phyloP scores from a whole-genome alignment of 1,140 invertebrate species.

The Penaeus indicus region DNA sequence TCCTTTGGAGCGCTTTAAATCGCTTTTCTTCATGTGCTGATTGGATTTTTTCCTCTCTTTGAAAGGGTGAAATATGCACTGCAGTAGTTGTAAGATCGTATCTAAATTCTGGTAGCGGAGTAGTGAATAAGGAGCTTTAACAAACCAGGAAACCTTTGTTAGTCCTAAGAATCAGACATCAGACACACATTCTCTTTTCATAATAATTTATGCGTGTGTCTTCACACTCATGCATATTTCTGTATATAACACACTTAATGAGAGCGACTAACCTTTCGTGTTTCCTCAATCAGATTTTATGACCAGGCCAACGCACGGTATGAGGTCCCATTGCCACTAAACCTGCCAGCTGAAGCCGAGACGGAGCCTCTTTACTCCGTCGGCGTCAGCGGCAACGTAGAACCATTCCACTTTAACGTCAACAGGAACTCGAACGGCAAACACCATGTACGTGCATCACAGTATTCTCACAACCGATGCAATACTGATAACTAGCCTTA shows the following conservation, averaged over 20 bases:
- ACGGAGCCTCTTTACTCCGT: not conserved
- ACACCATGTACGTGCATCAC: conserved; percentile 20
- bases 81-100: too few species aligned
- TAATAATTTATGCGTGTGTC: too few species aligned
- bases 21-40: too few species aligned
- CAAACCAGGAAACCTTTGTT: too few species aligned
- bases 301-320: conserved; percentile 26
- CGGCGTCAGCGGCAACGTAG: conserved; percentile 39
- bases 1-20: too few species aligned
- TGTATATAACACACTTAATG: not conserved
- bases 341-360: conserved; percentile 31
- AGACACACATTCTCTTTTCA: too few species aligned
- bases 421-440: conserved; percentile 53
- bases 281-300: conserved; percentile 38
- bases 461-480: too few species aligned
- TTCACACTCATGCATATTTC: not conserved
- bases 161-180: too few species aligned
- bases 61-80: too few species aligned
- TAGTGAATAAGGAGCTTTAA: too few species aligned
- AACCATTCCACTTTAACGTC: conserved; percentile 69
- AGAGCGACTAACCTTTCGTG: not conserved
- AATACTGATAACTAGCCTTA: not conserved
- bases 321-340: conserved; percentile 32
- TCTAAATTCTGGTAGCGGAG: too few species aligned
- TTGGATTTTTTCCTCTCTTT: too few species aligned